phyloP scores from a whole-genome alignment of 2,888 invertebrate species.

The Girardia tigrina region DNA sequence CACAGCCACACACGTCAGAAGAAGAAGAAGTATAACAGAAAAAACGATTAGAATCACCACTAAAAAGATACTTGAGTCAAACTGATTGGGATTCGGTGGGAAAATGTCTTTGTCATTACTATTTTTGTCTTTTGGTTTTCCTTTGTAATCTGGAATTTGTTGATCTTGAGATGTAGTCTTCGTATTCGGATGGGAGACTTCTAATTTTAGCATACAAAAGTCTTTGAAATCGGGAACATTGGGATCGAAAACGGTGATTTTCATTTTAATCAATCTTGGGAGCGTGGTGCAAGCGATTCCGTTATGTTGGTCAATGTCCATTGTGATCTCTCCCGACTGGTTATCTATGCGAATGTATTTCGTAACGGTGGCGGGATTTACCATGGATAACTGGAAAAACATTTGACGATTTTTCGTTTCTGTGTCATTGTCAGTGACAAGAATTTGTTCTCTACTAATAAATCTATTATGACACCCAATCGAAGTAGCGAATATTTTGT shows the following conservation, averaged over 20 bases:
- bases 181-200: not conserved
- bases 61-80: not conserved
- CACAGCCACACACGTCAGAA: not conserved
- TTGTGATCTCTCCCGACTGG: not conserved
- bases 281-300: not conserved
- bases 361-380: not conserved
- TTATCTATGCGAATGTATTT: not conserved
- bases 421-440: not conserved
- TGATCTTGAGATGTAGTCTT: not conserved
- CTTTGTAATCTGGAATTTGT: conserved; percentile 1
- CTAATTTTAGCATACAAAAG: not conserved
- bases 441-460: not conserved
- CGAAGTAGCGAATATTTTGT: not conserved
- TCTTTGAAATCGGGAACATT: conserved; percentile 1
- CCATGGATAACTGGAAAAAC: not conserved
- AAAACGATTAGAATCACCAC: not conserved
- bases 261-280: not conserved
- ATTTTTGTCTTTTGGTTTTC: not conserved
- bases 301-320: not conserved
- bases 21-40: not conserved
- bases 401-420: not conserved
- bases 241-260: not conserved
- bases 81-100: not conserved
- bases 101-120: not conserved
- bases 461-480: conserved; percentile 8